Evolutionary conservation across 2,888 invertebrate genomes (phyloP), one percentile per base, ranked within the genome.

Genomic region (Xiphydria camelus): DNA sequence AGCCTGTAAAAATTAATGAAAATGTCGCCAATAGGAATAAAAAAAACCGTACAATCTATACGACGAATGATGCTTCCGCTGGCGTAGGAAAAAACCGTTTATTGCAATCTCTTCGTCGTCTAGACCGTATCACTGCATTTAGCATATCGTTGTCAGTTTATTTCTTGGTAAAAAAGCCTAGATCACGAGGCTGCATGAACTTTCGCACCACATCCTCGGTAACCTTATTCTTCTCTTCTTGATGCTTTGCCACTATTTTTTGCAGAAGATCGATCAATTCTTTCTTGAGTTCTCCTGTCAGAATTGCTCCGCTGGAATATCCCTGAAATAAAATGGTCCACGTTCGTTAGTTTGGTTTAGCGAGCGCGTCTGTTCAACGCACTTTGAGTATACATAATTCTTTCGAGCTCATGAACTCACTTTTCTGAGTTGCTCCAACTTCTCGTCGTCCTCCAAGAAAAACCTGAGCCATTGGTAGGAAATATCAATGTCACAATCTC

Each of bases 401-500:
- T n/a, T n/a, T n/a, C n/a, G n/a, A n/a, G n/a, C n/a, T n/a, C n/a
- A n/a, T n/a, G n/a, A n/a, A 51, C 54, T 62, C 62, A 85, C 85
- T 77, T 81, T 76, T 67, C 79, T 74, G 36, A 94, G 87, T 74
- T 88, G 77, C 57, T 89, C 90, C 49, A 99, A 78, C 66, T 83
- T 82, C 0, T 84, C 85, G 68, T 99, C 98, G 75, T 96, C 94
- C 47, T 97, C 96, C 45, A 97, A 70, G 80, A 99, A 99, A 78
- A 96, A 99, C 18, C 83, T 85, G 18, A 99, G 80, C 78, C 98
- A 94, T 74, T 98, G 95, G 79, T 83, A 99, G 0, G 97, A 87
- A 43, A 95, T 94, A 78, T 99, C 99, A 4, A 99, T 85, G 41
- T 91, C 90, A 57, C 97, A 94, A 77, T 98, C 88, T n/a, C 99